Evolutionary conservation across 1,140 invertebrate species (phyloP), one percentile per base, ranked within the genome.

Genomic region (Pinna nobilis): DNA sequence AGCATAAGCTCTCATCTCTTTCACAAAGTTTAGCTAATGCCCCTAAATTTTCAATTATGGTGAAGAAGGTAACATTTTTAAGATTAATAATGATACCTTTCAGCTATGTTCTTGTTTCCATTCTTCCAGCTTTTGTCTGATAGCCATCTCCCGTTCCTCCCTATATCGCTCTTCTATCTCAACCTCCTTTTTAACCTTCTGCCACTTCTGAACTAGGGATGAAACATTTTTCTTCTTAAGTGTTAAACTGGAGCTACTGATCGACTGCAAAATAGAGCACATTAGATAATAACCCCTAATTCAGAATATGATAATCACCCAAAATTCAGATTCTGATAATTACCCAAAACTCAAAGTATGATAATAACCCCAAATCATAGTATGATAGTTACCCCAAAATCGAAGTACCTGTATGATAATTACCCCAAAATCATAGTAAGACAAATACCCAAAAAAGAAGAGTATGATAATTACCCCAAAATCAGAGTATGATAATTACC

Each of bases 141-240:
- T 84, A 60, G 82, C 84, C 23, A 74, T 67, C 63, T 86, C 81
- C 53, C 84, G 30, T 59, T 82, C 71, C 65, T 83, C 80, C n/a
- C 82, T 69, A 51, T 76, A 57, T 30, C 76, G 70, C 41, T 86
- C 84, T 59, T 87, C 85, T 60, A 83, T 74, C 61, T 88, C 86
- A 13, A 87, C 87, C 44, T 93, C 91, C 76, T 92, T 90, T 82
- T 94, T 93, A 55, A 93, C 92, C 77, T 92, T 92, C 83, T 94
- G 92, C 93, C 93, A 94, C 77, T 94, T 94, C 33, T 93, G 92
- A 1, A 94, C 93, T 83, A 94, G 88, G 41, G 91, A 92, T 1
- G 93, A 92, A 18, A 94, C 92, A 77, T 93, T 92, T 82, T 94
- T 94, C 79, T 94, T 94, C 83, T 94, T 94, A 82, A 94, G 90